Percentiles rank a stretch among this genome's conserved stretches.
Evolutionary conservation across 2,797 vertebrate species (phyloP).

Genomic region (Tapirus indicus): DNA sequence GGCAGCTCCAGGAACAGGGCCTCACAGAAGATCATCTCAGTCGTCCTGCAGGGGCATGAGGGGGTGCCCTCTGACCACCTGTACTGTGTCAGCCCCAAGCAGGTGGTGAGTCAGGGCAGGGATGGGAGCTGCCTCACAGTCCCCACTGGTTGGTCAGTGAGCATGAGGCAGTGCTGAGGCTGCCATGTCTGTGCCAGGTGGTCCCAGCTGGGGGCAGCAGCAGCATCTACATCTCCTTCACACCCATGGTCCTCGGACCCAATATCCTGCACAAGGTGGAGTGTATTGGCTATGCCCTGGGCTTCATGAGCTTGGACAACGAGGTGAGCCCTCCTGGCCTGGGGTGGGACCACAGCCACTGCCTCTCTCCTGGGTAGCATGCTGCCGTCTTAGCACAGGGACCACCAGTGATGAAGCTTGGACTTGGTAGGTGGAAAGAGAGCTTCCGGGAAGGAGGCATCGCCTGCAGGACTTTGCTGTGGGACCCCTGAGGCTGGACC

Average conservation of each 20-base stretch:
- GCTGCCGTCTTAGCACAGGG: not conserved
- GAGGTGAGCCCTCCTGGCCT: conserved; percentile 87
- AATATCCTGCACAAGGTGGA: conserved; percentile 80
- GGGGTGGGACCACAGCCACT: not conserved
- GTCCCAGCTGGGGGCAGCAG: conserved; percentile 92
- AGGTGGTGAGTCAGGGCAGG: conserved; percentile 89
- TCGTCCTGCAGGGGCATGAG: conserved; percentile 90
- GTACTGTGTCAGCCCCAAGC: conserved; percentile 93
- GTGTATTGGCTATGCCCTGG: conserved; percentile 90
- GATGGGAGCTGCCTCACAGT: too few relatives aligned
- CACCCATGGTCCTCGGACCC: conserved; percentile 88
- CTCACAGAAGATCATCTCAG: conserved; percentile 88
- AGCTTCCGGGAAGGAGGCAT: conserved; percentile 89
- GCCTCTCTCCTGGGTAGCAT: not conserved
- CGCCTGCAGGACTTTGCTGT: conserved; percentile 89
- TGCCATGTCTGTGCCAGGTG: conserved; percentile 87
- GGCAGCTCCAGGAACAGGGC: not conserved
- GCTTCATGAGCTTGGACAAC: conserved; percentile 94
- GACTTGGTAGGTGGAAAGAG: conserved; percentile 85
- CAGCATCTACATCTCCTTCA: conserved; percentile 92
- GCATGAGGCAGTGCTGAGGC: not conserved
- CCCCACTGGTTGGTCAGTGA: rapidly evolving
- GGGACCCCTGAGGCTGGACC: conserved; percentile 89
- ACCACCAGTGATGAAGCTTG: not conserved
- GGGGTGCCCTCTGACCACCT: conserved; percentile 91